Conservation (phyloP, 2,113 vertebrate genomes). For the Python bivittatus region DNA sequence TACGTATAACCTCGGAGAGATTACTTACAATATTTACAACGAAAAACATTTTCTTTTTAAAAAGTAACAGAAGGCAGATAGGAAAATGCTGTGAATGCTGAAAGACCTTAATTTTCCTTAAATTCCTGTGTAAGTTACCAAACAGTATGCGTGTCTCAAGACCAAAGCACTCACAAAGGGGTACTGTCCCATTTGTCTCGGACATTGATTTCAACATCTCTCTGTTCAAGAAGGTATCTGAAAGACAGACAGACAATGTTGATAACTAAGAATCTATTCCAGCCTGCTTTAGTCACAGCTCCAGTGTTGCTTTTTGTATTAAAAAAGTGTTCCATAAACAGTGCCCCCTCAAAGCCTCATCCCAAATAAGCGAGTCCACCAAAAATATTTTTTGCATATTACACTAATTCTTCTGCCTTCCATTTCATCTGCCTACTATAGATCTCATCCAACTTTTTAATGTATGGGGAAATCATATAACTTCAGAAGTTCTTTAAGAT, state of each 20-base stretch:
- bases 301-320: neutral
- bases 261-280: slow-evolving; percentile 16
- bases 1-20: no score
- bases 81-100: neutral
- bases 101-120: slow-evolving; percentile 30
- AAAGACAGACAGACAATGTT: slow-evolving; percentile 33
- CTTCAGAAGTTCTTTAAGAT: neutral
- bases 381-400: neutral
- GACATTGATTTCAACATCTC: slow-evolving; percentile 95
- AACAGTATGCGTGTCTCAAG: neutral
- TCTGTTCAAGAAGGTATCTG: slow-evolving; percentile 95
- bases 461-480: neutral
- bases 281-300: neutral
- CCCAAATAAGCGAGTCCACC: neutral
- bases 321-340: neutral
- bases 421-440: neutral
- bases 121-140: neutral
- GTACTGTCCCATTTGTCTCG: slow-evolving; percentile 98
- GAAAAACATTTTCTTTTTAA: neutral
- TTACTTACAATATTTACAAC: slow-evolving; percentile 1
- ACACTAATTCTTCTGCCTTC: neutral
- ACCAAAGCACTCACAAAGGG: slow-evolving; percentile 85
- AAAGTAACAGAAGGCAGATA: neutral
- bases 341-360: neutral
- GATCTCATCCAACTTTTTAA: neutral